These are phyloP conservation scores for Chloroceryle amazona DNA, from an alignment of 2,797 vertebrate genomes.

Conservation along the genomic window DNA sequence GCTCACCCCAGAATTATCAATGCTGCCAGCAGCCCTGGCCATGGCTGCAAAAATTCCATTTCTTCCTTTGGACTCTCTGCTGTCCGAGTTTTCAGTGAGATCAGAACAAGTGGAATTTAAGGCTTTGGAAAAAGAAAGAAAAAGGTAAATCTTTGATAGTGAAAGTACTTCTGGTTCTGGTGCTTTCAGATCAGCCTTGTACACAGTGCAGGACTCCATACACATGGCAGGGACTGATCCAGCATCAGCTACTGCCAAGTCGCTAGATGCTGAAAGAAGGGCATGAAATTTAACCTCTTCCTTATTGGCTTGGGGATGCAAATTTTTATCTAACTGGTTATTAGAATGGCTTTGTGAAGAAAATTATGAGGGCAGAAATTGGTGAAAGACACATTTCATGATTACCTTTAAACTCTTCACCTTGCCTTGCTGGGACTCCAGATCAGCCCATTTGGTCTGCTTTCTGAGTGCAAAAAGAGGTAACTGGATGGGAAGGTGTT, in stretches of 20 bases:
- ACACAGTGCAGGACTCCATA: neutral
- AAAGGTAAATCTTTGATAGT: neutral
- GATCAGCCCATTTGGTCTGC: neutral
- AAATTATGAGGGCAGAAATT: neutral
- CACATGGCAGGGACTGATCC: fast-evolving
- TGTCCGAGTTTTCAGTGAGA: neutral
- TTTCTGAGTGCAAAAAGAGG: neutral
- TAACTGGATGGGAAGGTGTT: neutral
- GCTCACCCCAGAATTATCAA: neutral
- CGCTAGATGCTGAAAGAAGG: neutral
- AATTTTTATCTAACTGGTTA: neutral
- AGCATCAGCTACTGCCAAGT: neutral
- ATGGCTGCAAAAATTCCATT: neutral
- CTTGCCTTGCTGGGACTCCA: neutral
- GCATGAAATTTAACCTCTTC: neutral
- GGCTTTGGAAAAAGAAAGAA: neutral
- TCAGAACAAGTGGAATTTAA: neutral
- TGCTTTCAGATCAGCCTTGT: neutral
- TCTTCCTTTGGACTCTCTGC: neutral
- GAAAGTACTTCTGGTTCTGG: neutral
- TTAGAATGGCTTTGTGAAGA: neutral
- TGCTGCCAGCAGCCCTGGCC: fast-evolving
- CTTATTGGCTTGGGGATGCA: neutral
- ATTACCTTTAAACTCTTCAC: neutral
- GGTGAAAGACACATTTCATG: neutral